phyloP scores from a whole-genome alignment of 2,113 vertebrate genomes.

The Caloenas nicobarica region DNA sequence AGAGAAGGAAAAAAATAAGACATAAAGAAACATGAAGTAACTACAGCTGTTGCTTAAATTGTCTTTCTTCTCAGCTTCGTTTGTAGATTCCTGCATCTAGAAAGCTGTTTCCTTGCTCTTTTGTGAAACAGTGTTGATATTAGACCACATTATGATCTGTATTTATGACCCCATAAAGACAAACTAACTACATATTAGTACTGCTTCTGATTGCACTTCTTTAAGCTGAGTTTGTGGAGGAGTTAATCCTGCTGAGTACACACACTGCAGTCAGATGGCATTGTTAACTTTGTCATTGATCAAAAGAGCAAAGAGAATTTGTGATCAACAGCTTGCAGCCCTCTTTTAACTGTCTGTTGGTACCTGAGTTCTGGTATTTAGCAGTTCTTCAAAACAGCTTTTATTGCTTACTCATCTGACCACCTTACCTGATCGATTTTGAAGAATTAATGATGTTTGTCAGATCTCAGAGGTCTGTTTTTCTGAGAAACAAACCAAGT shows the following conservation, averaged over 20 bases:
- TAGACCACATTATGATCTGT: not conserved
- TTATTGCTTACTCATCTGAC: conserved; percentile 4
- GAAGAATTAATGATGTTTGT: not conserved
- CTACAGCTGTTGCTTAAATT: not conserved
- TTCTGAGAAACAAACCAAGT: not conserved
- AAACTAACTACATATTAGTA: conserved; percentile 30
- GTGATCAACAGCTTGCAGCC: not conserved
- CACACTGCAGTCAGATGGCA: not conserved
- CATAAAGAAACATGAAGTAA: not conserved
- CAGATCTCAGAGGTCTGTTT: not conserved
- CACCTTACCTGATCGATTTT: not conserved
- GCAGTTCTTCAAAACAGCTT: conserved; percentile 20
- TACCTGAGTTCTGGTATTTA: not conserved
- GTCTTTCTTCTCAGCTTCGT: not conserved
- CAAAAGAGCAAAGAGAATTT: conserved; percentile 51
- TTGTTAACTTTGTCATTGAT: conserved; percentile 39
- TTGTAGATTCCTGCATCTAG: not conserved
- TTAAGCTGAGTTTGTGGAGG: conserved; percentile 22
- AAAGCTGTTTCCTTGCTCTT: not conserved
- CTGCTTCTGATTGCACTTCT: not conserved
- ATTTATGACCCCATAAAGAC: conserved; percentile 54
- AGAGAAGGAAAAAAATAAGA: not conserved
- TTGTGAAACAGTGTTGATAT: not conserved
- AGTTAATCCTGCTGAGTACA: conserved; percentile 28
- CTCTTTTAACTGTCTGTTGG: conserved; percentile 28